These are phyloP conservation scores for Drosophila suboccidentalis DNA, from an alignment of 2,888 invertebrate genomes.

Conservation along the genomic window DNA sequence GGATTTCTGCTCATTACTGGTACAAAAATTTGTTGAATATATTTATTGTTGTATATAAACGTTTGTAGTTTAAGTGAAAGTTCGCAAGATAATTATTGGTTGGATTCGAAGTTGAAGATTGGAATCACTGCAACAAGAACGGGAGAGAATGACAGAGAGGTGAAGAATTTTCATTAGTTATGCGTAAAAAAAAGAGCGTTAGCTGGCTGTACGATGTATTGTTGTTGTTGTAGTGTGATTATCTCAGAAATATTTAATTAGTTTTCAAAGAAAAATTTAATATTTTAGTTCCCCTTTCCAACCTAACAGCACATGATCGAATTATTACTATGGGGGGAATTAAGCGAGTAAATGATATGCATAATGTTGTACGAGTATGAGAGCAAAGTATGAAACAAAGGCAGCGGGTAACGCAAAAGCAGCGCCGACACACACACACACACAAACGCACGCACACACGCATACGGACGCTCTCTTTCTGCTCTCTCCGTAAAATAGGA, in stretches of 20 bases:
- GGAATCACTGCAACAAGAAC: constrained; percentile 69
- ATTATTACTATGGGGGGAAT: constrained; percentile 55
- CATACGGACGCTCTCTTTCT: constrained; percentile 19
- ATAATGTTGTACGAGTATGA: constrained; percentile 55
- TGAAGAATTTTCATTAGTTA: constrained; percentile 32
- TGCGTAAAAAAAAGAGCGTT: neutral
- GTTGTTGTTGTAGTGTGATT: constrained; percentile 1
- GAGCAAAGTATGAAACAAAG: constrained; percentile 68
- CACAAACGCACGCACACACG: constrained; percentile 9
- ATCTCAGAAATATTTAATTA: constrained; percentile 4
- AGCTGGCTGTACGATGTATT: constrained; percentile 1
- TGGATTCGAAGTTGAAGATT: constrained; percentile 75
- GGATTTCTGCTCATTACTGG: constrained; percentile 56
- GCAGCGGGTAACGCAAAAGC: constrained; percentile 72
- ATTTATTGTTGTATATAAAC: constrained; percentile 49
- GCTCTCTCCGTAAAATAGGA: constrained; percentile 40
- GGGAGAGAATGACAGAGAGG: constrained; percentile 15
- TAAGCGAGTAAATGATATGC: constrained; percentile 71
- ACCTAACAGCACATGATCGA: constrained; percentile 70
- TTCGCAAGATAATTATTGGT: constrained; percentile 63
- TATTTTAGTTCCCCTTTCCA: constrained; percentile 22
- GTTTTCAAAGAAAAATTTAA: constrained; percentile 16
- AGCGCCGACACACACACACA: constrained; percentile 60
- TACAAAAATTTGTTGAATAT: constrained; percentile 66
- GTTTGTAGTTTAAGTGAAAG: constrained; percentile 62